Evolutionary conservation across 1,140 invertebrate species (phyloP).

Genomic region (Lordiphosa mommai): DNA sequence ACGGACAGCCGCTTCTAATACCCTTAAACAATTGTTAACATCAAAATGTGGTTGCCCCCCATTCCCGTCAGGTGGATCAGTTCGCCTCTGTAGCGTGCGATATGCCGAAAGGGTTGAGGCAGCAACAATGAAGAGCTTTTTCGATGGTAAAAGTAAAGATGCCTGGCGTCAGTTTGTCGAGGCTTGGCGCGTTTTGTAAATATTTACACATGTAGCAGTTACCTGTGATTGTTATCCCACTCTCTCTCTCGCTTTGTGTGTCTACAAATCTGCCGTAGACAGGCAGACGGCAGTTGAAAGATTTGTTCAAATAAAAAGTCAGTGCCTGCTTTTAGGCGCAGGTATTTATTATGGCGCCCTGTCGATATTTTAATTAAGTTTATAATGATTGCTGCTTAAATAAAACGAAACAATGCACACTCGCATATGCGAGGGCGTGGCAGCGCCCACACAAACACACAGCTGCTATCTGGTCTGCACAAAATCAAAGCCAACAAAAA

Average conservation of each 20-base stretch:
- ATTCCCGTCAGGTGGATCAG: background rate
- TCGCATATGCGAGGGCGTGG: constrained; percentile 13
- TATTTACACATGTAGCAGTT: constrained; percentile 77
- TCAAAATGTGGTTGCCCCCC: too few relatives aligned
- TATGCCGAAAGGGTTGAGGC: constrained; percentile 40
- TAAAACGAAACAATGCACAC: background rate
- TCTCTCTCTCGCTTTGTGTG: constrained; percentile 3
- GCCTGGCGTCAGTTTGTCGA: constrained; percentile 66
- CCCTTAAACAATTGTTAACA: too few relatives aligned
- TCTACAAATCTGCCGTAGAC: constrained; percentile 10
- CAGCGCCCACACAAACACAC: background rate
- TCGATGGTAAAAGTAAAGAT: constrained; percentile 52
- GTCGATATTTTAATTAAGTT: constrained; percentile 74
- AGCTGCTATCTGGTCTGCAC: constrained; percentile 36
- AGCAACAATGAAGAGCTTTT: constrained; percentile 33
- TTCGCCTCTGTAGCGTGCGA: constrained; percentile 10
- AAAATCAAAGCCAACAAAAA: constrained; percentile 63
- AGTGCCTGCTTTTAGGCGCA: constrained; percentile 34
- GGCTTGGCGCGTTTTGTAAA: constrained; percentile 75
- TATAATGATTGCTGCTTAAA: constrained; percentile 55
- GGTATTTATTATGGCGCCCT: constrained; percentile 32
- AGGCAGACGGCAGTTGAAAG: constrained; percentile 27
- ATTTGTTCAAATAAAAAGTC: constrained; percentile 41
- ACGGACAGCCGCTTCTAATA: too few relatives aligned
- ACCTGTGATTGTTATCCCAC: constrained; percentile 65